Conservation (phyloP, 2,113 vertebrate genomes). For the Phalacrocorax aristotelis region DNA sequence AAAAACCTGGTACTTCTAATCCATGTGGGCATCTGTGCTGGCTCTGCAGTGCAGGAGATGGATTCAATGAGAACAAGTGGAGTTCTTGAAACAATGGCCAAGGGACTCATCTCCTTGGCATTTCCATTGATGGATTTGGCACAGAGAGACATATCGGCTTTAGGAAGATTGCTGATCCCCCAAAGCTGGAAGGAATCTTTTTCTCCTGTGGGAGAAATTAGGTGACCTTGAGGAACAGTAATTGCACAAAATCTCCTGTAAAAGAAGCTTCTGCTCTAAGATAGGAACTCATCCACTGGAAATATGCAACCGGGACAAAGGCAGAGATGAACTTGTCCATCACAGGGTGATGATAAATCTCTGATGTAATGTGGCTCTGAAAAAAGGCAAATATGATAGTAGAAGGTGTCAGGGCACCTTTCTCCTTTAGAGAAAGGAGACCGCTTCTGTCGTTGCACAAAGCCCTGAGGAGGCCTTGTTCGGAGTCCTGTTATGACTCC, state of each 20-base stretch:
- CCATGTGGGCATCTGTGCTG: not conserved
- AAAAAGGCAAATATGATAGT: not conserved
- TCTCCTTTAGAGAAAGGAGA: not conserved
- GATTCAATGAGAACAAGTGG: not conserved
- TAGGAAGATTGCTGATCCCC: not conserved
- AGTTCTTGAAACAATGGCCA: not conserved
- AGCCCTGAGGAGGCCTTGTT: not conserved
- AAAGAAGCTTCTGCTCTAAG: not conserved
- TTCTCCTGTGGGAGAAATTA: not conserved
- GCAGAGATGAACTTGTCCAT: not conserved
- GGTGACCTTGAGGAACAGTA: slow-evolving; percentile 28
- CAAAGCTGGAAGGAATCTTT: not conserved
- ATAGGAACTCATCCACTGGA: not conserved
- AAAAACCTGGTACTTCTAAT: not conserved
- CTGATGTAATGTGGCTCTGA: not conserved
- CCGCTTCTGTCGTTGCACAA: not conserved
- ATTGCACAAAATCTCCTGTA: not conserved
- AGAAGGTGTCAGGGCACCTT: not conserved
- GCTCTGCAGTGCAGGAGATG: not conserved
- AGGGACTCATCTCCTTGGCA: slow-evolving; percentile 5
- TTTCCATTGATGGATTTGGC: not conserved
- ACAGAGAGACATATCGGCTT: not conserved
- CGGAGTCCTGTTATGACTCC: not conserved
- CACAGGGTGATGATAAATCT: not conserved
- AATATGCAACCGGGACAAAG: not conserved